These are phyloP conservation scores for Sapajus apella DNA, from an alignment of 2,113 vertebrate genomes.

Conservation along the genomic window DNA sequence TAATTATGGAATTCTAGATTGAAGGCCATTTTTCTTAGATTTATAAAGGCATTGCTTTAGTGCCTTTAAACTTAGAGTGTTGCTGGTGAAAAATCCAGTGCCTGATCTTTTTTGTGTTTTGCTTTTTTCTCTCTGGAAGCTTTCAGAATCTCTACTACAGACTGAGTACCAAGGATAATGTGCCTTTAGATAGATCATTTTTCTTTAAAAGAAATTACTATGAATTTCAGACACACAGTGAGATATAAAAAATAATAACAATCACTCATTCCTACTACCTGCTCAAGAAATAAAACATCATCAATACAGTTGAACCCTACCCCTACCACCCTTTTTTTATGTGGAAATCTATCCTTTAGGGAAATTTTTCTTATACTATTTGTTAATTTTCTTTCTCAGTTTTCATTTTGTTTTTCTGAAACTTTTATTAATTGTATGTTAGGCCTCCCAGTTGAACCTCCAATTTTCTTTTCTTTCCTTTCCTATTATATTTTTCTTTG, in stretches of 20 bases:
- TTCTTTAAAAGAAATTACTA: not conserved
- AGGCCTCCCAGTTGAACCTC: not conserved
- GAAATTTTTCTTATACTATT: conserved; percentile 5
- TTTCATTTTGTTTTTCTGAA: not conserved
- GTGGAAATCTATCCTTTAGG: not conserved
- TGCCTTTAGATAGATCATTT: not conserved
- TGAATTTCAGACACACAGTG: conserved; percentile 17
- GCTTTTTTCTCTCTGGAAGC: not conserved
- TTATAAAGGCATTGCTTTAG: not conserved
- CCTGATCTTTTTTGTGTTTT: not conserved
- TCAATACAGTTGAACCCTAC: not conserved
- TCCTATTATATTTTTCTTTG: not conserved
- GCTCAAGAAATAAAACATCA: not conserved
- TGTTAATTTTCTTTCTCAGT: not conserved
- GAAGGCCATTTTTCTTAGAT: not conserved
- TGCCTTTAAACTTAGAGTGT: not conserved
- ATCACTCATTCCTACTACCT: not conserved
- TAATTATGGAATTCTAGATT: not conserved
- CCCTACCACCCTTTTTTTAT: not conserved
- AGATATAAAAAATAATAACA: not conserved
- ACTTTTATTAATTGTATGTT: not conserved
- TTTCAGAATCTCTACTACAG: conserved; percentile 11
- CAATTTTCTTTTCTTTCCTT: not conserved
- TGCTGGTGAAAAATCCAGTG: not conserved
- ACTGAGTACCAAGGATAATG: conserved; percentile 7